These are phyloP conservation scores for Pelobates cultripes DNA, from an alignment of 2,797 vertebrate species.

Conservation along the genomic window DNA sequence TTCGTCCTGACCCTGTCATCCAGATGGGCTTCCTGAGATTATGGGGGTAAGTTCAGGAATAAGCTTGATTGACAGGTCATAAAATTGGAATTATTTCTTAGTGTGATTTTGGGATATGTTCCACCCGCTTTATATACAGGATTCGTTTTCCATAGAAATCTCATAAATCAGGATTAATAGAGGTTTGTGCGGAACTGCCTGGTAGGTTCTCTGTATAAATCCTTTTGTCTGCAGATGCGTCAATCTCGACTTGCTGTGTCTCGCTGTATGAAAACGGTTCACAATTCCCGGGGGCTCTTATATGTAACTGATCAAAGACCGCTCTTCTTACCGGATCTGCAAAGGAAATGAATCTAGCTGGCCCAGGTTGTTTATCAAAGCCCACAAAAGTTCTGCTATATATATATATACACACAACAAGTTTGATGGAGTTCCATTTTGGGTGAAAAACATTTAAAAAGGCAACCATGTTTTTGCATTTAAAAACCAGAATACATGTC, in stretches of 20 bases:
- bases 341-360: too few species aligned
- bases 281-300: not conserved
- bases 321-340: too few species aligned
- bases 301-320: too few species aligned
- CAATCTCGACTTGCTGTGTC: slow-evolving; percentile 8
- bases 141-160: not conserved
- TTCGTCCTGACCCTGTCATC: not conserved
- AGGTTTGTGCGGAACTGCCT: not conserved
- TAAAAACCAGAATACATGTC: too few species aligned
- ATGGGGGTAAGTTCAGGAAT: not conserved
- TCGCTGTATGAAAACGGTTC: slow-evolving; percentile 4
- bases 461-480: too few species aligned
- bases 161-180: slow-evolving; percentile 32
- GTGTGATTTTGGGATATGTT: slow-evolving; percentile 12
- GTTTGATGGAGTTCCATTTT: too few species aligned
- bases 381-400: too few species aligned
- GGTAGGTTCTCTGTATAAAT: not conserved
- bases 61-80: slow-evolving; percentile 43
- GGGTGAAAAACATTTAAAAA: too few species aligned
- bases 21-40: slow-evolving; percentile 17
- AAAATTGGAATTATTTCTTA: slow-evolving; percentile 34
- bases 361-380: too few species aligned
- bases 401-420: too few species aligned
- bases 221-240: slow-evolving; percentile 4
- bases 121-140: not conserved